phyloP scores from a whole-genome alignment of 2,113 vertebrate species.

The Cryptomyrus ogoouensis region DNA sequence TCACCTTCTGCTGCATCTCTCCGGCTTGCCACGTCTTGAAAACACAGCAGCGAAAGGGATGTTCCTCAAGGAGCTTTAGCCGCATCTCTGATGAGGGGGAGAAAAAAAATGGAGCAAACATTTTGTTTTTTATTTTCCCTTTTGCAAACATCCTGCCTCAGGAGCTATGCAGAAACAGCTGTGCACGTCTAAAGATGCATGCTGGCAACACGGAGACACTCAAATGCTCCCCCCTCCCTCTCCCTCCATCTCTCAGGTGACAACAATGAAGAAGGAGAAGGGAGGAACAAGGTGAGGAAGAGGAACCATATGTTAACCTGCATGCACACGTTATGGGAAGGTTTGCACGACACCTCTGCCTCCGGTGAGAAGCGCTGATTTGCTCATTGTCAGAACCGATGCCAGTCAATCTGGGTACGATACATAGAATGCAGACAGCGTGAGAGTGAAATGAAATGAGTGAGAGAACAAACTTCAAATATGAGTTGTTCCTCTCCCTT shows the following conservation, averaged over 20 bases:
- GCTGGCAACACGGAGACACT: background rate
- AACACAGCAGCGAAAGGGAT: slow-evolving; percentile 51
- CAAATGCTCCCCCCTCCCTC: background rate
- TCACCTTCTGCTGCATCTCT: slow-evolving; percentile 51
- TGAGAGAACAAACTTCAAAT: background rate
- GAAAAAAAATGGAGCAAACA: slow-evolving; percentile 26
- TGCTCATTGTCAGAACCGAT: background rate
- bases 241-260: background rate
- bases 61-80: slow-evolving; percentile 50
- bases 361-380: background rate
- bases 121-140: slow-evolving; percentile 29
- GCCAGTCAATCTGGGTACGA: background rate
- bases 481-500: background rate
- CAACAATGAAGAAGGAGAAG: background rate
- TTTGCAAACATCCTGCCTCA: slow-evolving; percentile 21
- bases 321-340: background rate
- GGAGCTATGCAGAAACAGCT: background rate
- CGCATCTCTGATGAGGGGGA: slow-evolving; percentile 34
- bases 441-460: background rate
- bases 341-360: background rate
- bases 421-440: background rate
- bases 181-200: background rate
- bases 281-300: slow-evolving; percentile 15
- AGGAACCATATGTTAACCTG: slow-evolving; percentile 17
- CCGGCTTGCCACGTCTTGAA: background rate